These are phyloP conservation scores for Pachypeltis micranthus DNA, from an alignment of 1,140 invertebrate genomes.

Conservation along the genomic window DNA sequence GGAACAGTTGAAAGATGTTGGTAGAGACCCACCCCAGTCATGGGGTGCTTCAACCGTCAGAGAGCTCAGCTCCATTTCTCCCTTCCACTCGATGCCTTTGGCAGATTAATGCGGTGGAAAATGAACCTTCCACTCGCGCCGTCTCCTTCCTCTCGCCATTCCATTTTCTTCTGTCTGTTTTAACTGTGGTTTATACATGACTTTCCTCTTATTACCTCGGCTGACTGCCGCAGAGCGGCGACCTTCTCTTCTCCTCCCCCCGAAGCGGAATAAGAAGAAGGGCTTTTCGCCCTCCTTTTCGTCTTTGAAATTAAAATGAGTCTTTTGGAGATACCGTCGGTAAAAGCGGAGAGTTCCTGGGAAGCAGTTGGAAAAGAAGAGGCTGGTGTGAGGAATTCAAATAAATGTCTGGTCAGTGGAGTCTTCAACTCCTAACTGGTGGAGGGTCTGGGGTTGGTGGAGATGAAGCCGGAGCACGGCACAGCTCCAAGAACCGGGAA, in stretches of 20 bases:
- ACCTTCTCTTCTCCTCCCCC: background rate
- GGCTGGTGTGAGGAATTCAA: conserved; percentile 9
- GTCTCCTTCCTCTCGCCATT: background rate
- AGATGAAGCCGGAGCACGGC: too few species aligned
- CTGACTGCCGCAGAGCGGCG: too few species aligned
- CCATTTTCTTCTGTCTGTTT: background rate
- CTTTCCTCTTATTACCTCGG: background rate
- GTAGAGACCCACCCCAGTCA: too few species aligned
- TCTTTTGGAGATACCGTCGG: background rate
- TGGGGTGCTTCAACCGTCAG: too few species aligned
- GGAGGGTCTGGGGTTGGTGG: too few species aligned
- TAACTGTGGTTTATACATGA: background rate
- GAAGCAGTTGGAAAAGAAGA: background rate
- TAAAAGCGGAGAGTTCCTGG: background rate
- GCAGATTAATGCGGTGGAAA: conserved; percentile 14
- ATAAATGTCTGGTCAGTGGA: conserved; percentile 10
- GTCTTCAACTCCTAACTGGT: background rate
- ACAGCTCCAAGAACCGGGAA: too few species aligned
- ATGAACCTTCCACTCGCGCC: background rate
- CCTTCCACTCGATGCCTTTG: conserved; percentile 9
- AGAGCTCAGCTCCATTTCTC: too few species aligned
- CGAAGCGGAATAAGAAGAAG: background rate
- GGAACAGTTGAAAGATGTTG: too few species aligned
- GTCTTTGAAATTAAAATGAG: conserved; percentile 15
- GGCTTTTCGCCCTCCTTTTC: background rate